Percentiles rank a stretch among this genome's conserved stretches.
Evolutionary conservation across 2,888 invertebrate genomes (phyloP).

Genomic region (Eupeodes luniger): DNA sequence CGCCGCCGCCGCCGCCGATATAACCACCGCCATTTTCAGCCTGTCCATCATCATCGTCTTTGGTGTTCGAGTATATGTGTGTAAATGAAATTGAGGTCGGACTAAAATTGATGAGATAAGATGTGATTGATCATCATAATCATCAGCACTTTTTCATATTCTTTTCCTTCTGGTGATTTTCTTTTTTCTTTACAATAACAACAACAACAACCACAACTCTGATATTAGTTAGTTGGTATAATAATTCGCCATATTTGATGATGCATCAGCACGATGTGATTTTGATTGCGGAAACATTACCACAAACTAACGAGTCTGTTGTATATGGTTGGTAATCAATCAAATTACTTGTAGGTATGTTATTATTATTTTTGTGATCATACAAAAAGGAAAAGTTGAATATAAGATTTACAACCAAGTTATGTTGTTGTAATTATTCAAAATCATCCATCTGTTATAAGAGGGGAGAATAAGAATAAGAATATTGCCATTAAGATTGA

Average conservation of each 20-base stretch:
- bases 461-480: not conserved
- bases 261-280: conserved; percentile 58
- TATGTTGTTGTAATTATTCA: not conserved
- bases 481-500: not conserved
- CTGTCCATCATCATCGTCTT: conserved; percentile 27
- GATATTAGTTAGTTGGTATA: conserved; percentile 61
- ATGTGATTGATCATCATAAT: conserved; percentile 72
- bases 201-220: conserved; percentile 27
- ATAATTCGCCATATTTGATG: conserved; percentile 50
- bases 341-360: conserved; percentile 37
- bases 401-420: conserved; percentile 22
- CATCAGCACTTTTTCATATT: conserved; percentile 62
- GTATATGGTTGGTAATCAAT: conserved; percentile 66
- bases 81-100: conserved; percentile 69
- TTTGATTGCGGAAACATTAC: conserved; percentile 74
- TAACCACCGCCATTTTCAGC: not conserved
- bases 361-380: conserved; percentile 1
- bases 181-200: not conserved
- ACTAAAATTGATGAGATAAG: conserved; percentile 72
- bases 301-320: conserved; percentile 60
- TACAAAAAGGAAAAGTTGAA: conserved; percentile 17
- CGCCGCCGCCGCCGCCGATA: not conserved
- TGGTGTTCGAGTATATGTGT: conserved; percentile 33
- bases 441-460: conserved; percentile 17
- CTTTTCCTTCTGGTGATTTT: not conserved